Evolutionary conservation across 2,888 invertebrate species (phyloP).

Genomic region (Melanostoma mellinum): DNA sequence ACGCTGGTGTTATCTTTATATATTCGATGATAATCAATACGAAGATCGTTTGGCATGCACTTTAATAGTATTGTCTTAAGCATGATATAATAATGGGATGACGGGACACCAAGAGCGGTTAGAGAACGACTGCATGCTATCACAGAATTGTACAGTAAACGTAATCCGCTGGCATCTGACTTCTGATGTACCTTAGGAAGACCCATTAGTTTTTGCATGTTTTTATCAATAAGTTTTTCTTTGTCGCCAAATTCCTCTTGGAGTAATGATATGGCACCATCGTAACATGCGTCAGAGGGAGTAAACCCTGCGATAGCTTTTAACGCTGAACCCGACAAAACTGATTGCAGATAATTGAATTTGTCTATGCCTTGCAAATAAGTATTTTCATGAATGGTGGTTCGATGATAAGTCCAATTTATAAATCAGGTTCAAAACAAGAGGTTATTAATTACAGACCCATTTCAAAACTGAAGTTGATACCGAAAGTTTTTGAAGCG

Average conservation of each 20-base stretch:
- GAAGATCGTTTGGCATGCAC: slow-evolving; percentile 25
- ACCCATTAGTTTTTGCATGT: slow-evolving; percentile 6
- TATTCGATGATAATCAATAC: slow-evolving; percentile 16
- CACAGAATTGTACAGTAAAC: slow-evolving; percentile 7
- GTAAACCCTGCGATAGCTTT: slow-evolving; percentile 5
- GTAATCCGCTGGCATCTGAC: not conserved
- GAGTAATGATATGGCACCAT: not conserved
- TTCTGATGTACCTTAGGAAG: not conserved
- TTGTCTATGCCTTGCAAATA: not conserved
- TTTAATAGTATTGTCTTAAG: slow-evolving; percentile 18
- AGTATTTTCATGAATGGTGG: not conserved
- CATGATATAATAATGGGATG: slow-evolving; percentile 22
- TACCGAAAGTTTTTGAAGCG: no score
- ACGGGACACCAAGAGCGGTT: slow-evolving; percentile 15
- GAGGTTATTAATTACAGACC: no score
- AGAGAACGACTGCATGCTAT: slow-evolving; percentile 26
- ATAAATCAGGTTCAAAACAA: no score
- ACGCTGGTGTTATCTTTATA: not conserved
- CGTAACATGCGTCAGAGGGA: slow-evolving; percentile 10
- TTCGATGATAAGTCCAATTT: no score
- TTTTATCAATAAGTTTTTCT: slow-evolving; percentile 13
- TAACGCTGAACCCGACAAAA: not conserved
- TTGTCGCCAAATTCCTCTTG: not conserved
- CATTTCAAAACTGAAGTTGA: no score
- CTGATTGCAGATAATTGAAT: slow-evolving; percentile 10